phyloP scores from a whole-genome alignment of 1,140 invertebrate species.

The Formica selysi region DNA sequence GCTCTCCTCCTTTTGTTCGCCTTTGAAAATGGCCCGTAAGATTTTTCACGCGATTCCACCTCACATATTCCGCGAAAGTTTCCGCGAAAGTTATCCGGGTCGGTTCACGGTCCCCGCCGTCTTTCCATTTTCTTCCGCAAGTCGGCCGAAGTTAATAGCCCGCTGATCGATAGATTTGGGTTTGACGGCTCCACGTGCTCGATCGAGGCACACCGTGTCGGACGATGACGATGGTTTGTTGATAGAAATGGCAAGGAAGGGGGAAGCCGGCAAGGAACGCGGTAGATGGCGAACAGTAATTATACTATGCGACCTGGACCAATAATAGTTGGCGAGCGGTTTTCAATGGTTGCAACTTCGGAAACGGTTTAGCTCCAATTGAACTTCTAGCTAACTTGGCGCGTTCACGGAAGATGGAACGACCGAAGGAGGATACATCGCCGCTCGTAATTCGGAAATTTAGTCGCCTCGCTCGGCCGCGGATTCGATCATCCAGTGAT shows the following conservation, averaged over 20 bases:
- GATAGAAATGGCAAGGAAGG: not conserved
- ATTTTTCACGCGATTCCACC: conserved; percentile 75
- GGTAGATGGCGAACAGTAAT: conserved; percentile 76
- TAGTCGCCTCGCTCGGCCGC: conserved; percentile 24
- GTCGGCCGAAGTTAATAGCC: conserved; percentile 64
- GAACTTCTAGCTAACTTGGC: conserved; percentile 78
- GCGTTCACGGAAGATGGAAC: conserved; percentile 79
- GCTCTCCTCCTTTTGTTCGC: conserved; percentile 65
- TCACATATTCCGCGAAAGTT: conserved; percentile 75
- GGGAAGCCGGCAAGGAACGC: not conserved
- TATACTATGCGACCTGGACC: conserved; percentile 79
- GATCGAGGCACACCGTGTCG: conserved; percentile 34
- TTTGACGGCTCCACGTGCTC: conserved; percentile 63
- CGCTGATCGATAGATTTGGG: conserved; percentile 66
- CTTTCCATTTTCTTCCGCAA: conserved; percentile 61
- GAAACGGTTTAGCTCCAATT: conserved; percentile 81
- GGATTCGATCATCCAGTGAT: conserved; percentile 55
- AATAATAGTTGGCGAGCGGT: conserved; percentile 80
- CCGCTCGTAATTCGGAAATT: conserved; percentile 72
- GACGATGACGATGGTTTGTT: conserved; percentile 41
- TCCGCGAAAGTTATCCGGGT: conserved; percentile 70
- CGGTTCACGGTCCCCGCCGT: conserved; percentile 43
- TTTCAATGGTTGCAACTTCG: conserved; percentile 81
- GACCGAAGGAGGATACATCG: conserved; percentile 49
- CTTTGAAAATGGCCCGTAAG: conserved; percentile 69